Evolutionary conservation across 2,113 vertebrate genomes (phyloP), one percentile per base, ranked within the genome.

Genomic region (Larimichthys crocea): DNA sequence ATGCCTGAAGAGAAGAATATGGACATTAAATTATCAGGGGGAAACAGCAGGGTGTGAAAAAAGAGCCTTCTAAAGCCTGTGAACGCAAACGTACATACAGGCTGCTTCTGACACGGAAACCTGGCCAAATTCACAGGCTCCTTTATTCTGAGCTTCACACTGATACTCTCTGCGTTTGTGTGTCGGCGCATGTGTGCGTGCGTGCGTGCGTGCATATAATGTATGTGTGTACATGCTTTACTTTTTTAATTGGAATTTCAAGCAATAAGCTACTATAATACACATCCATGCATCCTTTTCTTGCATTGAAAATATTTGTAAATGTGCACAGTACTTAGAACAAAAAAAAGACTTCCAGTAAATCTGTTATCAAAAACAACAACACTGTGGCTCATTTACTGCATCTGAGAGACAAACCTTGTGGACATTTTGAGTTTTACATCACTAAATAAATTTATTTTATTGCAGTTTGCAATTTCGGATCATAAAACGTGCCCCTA

Each of bases 1-100:
- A 92, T 88, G 88, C 92, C 92, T 92, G 90, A 94, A 93, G 85
- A 94, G 88, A 92, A 90, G 90, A 93, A 91, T 89, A 86, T 83
- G 91, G 92, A 93, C 92, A 92, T 87, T 89, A 91, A 91, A 93
- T 94, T 94, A 94, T 94, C 94, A 94, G 92, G 93, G 83, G 94
- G 19, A 94, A 95, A 95, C 93, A 93, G 94, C 91, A 95, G 92
- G 90, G 92, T 91, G 89, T 89, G 89, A 89, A 93, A 88, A 89
- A 91, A 91, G 88, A 91, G 88, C 86, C 84, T 86, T 91, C 84
- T 88, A 91, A 92, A 92, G 90, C 87, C 75, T 19, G 73, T 74
- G 40, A 80, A 90, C 77, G 86, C 82, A 89, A 80, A 93, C 87
- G 88, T 74, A 92, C 89, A 90, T 84, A 83, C 80, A 86, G 80